These are phyloP conservation scores for Eretmocerus hayati DNA, from an alignment of 2,888 invertebrate species.

Conservation along the genomic window DNA sequence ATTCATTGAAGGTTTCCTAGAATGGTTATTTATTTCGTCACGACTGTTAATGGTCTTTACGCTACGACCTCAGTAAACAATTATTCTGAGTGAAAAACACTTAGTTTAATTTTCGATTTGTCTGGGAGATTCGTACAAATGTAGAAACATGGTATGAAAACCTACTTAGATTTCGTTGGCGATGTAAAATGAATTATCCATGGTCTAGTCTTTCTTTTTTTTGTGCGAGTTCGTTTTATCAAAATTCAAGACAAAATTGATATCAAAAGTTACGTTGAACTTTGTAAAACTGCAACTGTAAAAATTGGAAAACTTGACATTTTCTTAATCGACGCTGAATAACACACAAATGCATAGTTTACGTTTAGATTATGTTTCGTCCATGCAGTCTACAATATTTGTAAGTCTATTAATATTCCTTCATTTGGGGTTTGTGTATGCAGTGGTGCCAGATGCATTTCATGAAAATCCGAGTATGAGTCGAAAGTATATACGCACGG, in stretches of 20 bases:
- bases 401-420: constrained; percentile 27
- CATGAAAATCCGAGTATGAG: no score
- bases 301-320: constrained; percentile 29
- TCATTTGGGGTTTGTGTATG: constrained; percentile 10
- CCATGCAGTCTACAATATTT: constrained; percentile 40
- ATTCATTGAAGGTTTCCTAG: constrained; percentile 21
- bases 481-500: no score
- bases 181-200: constrained; percentile 20
- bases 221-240: constrained; percentile 21
- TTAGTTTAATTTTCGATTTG: constrained; percentile 28
- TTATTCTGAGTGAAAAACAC: constrained; percentile 33
- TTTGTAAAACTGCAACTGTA: constrained; percentile 29
- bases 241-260: constrained; percentile 40
- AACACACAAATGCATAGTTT: constrained; percentile 41
- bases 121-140: constrained; percentile 43
- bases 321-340: constrained; percentile 33
- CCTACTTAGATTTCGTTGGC: constrained; percentile 35
- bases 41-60: constrained; percentile 30
- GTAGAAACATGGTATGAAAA: constrained; percentile 46
- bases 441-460: background rate
- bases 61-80: constrained; percentile 42
- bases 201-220: constrained; percentile 20
- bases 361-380: constrained; percentile 45
- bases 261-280: constrained; percentile 40
- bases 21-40: background rate